These are phyloP conservation scores for Thinocorus orbignyianus DNA, from an alignment of 2,113 vertebrate species.

Conservation along the genomic window DNA sequence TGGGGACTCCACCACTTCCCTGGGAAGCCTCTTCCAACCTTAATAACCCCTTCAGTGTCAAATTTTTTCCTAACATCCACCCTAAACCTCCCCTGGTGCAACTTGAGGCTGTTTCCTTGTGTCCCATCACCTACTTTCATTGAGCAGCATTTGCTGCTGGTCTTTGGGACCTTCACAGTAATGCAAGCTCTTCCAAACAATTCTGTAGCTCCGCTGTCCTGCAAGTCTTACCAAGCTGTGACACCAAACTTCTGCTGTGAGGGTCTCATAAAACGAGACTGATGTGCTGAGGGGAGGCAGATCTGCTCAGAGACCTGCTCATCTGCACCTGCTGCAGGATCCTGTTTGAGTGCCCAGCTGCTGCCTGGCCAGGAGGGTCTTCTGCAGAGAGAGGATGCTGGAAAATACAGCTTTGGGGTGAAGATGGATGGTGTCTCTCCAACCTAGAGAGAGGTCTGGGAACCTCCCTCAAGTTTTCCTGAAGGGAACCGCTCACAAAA, in stretches of 20 bases:
- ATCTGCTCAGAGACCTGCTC: background rate
- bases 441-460: background rate
- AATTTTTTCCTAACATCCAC: too few species aligned
- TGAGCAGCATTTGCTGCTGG: background rate
- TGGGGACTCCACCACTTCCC: too few species aligned
- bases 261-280: background rate
- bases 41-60: too few species aligned
- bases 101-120: too few species aligned
- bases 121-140: background rate
- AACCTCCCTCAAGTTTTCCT: background rate
- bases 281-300: background rate
- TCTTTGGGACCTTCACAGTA: background rate
- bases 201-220: background rate
- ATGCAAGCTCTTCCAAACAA: background rate
- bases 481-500: background rate
- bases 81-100: too few species aligned
- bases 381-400: background rate
- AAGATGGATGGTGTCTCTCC: background rate
- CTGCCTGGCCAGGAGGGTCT: background rate
- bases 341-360: fast-evolving
- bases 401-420: background rate
- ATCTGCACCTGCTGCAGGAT: background rate
- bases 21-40: too few species aligned
- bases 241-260: background rate
- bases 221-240: background rate